Base-by-base conservation (phyloP, 2,888 invertebrate species). In the Seladonia tumulorum region DNA sequence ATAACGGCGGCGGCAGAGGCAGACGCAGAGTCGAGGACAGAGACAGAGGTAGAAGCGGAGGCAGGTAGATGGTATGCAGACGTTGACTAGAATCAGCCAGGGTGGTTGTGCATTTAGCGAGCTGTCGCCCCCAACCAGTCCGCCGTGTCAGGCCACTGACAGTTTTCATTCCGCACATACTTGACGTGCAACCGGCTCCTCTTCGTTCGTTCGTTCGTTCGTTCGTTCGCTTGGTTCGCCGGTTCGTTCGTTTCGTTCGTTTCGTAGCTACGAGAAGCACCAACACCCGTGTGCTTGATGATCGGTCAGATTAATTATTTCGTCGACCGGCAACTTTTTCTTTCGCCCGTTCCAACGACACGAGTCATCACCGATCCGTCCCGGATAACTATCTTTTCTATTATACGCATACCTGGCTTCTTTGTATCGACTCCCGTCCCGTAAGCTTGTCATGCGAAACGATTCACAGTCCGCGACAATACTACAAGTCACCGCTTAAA, bases 101-200 rank as follows among this genome's bases (percentile, higher is more conserved):
- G 89, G 87, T 87, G 88, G 92, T 91, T 91, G 92, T 91, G 90
- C 93, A 92, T 93, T 93, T 93, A 91, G 92, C 93, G 90, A 92
- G 92, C 92, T 93, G 93, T 92, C 93, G 92, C 91, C 90, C 90
- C 91, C 90, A 93, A 91, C 90, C 93, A 92, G 89, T 90, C 80
- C 88, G 86, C 85, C 92, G 88, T 91, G 91, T 93, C 92, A 90
- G 89, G 83, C 89, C 87, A 85, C 91, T 93, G 93, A 93, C 93
- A 93, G 92, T 93, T 93, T 93, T 93, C 92, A 93, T 93, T 93
- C 93, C 91, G 86, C 88, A 88, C 88, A 90, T 90, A 92, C 90
- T 93, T 93, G 92, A 92, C 90, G 91, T 85, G 88, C 88, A 87
- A 87, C 90, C 89, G 90, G 90, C 90, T 90, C 87, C 90, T 90